Evolutionary conservation across 2,797 vertebrate species (phyloP), one percentile per base, ranked within the genome.

Genomic region (Tenualosa ilisha): DNA sequence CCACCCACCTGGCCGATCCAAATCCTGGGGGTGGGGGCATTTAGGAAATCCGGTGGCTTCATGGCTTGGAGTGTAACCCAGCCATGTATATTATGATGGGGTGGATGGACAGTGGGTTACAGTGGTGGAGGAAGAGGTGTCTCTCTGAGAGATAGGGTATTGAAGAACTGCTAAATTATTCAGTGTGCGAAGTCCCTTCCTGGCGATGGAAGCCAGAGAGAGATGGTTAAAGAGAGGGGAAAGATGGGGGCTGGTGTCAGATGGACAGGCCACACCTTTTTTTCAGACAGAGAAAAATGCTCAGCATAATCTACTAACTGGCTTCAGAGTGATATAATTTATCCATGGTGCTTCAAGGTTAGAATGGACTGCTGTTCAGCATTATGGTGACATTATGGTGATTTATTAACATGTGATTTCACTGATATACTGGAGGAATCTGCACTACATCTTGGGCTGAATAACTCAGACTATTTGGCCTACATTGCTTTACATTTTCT

Each of bases 91-190:
- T 49, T 79, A 84, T 46, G 75, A 63, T 22, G 63, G 81, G 53
- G 83, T 51, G 72, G 86, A 82, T 26, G 53, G 83, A 51, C 43
- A 56, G 86, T 82, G n/a, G 54, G 24, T 13, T n/a, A 82, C 26
- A 6, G 81, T 72, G 61, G 65, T 61, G 22, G 83, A 72, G 49
- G 63, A 61, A 26, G 40, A 86, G 54, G 82, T 86, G 84, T 82
- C 84, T 81, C 82, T 86, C 84, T 85, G 68, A 61, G 40, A 84
- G 53, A 83, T 59, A 75, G 59, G 85, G 72, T 85, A 88, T 88
- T 72, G 86, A 79, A 84, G 86, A 72, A 87, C 85, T 86, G 59
- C 84, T 91, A 90, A 91, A 91, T 91, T 86, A 91, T 91, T 90
- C 90, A 91, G 81, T 46, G 82, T 72, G 83, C 83, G 50, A 59